phyloP scores from a whole-genome alignment of 2,888 invertebrate species.

The Synanthedon myopaeformis region DNA sequence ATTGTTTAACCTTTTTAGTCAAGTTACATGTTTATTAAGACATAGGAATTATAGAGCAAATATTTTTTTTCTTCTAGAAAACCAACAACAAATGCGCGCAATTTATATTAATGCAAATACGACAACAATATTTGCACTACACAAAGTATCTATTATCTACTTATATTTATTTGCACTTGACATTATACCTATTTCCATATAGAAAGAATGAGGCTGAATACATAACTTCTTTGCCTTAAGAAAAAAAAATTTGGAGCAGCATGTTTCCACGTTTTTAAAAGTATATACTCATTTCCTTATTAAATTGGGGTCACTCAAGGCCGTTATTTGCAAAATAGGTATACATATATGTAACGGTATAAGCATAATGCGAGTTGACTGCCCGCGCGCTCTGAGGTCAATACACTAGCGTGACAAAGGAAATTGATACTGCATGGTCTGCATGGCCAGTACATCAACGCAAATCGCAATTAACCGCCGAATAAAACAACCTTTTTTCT shows the following conservation, averaged over 20 bases:
- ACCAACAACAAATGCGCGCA: too few relatives aligned
- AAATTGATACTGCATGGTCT: slow-evolving; percentile 5
- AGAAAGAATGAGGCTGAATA: neutral
- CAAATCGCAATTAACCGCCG: too few relatives aligned
- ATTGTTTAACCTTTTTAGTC: too few relatives aligned
- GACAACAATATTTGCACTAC: neutral
- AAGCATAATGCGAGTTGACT: slow-evolving; percentile 24
- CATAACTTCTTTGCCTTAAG: neutral
- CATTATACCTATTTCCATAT: neutral
- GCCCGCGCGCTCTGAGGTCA: slow-evolving; percentile 29
- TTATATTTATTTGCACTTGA: neutral
- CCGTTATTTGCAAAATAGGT: slow-evolving; percentile 15
- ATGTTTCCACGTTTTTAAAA: neutral
- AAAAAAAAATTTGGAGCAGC: neutral
- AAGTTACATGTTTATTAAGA: too few relatives aligned
- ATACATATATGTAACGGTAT: slow-evolving; percentile 29
- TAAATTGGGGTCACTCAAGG: slow-evolving; percentile 11
- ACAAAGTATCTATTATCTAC: neutral
- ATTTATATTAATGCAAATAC: neutral
- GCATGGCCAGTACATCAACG: neutral
- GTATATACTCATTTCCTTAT: slow-evolving; percentile 4
- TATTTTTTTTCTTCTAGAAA: too few relatives aligned
- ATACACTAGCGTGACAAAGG: slow-evolving; percentile 37
- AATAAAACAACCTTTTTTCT: too few relatives aligned
- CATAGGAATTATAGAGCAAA: too few relatives aligned